Conservation (phyloP, 2,797 vertebrate species). For the Hydrocynus forskahlii region DNA sequence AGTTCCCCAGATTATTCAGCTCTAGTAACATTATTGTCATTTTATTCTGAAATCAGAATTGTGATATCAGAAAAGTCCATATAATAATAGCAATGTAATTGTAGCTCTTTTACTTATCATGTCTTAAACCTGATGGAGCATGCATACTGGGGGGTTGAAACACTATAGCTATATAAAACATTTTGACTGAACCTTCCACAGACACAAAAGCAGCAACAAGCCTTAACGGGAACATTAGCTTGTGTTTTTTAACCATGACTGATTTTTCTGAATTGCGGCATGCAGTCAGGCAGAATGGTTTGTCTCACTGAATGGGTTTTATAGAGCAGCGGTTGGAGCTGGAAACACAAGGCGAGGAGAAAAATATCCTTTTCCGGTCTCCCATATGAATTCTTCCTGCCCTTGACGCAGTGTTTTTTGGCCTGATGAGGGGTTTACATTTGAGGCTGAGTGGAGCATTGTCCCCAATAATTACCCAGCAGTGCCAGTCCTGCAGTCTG, state of each 20-base stretch:
- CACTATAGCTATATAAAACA: neutral
- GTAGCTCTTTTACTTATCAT: conserved; percentile 9
- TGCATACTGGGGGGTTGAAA: neutral
- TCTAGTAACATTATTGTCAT: conserved; percentile 18
- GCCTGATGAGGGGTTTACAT: conserved; percentile 35
- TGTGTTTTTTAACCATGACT: conserved; percentile 66
- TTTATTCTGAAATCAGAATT: conserved; percentile 12
- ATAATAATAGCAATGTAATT: neutral
- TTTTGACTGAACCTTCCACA: conserved; percentile 6
- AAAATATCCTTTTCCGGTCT: conserved; percentile 23
- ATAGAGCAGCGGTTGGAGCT: conserved; percentile 56
- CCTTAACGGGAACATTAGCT: conserved; percentile 60
- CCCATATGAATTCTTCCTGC: conserved; percentile 36
- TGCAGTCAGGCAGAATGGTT: conserved; percentile 67
- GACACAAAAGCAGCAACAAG: conserved; percentile 18
- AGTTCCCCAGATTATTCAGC: too few relatives aligned
- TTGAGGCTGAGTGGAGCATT: conserved; percentile 48
- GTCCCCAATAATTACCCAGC: conserved; percentile 46
- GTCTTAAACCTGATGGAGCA: neutral
- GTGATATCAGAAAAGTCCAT: neutral
- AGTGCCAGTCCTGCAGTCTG: conserved; percentile 38
- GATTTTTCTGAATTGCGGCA: conserved; percentile 66
- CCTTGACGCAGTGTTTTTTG: conserved; percentile 36
- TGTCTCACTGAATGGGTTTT: conserved; percentile 55
- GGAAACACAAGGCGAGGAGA: conserved; percentile 44